Evolutionary conservation across 2,888 invertebrate species (phyloP).

Genomic region (Odontothrips loti): DNA sequence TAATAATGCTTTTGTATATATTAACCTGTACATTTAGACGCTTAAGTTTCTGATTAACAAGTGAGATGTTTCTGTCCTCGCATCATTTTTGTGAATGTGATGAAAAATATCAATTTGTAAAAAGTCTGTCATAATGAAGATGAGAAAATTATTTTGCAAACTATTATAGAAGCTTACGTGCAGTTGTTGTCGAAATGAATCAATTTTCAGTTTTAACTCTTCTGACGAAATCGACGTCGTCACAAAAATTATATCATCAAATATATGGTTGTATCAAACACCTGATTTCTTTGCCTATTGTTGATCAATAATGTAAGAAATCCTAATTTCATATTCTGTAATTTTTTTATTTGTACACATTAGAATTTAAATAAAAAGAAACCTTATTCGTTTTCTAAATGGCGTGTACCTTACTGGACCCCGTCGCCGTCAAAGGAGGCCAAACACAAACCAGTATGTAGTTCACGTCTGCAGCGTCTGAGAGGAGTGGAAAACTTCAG

Average conservation of each 20-base stretch:
- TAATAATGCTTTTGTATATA: neutral
- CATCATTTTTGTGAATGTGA: constrained; percentile 7
- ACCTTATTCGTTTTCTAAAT: constrained; percentile 7
- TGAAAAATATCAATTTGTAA: constrained; percentile 21
- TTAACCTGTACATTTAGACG: neutral
- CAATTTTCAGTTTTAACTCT: neutral
- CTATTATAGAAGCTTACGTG: neutral
- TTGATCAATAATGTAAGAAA: neutral
- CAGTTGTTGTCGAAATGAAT: neutral
- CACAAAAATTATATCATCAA: neutral
- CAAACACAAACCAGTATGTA: no score
- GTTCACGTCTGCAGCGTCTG: no score
- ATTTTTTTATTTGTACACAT: constrained; percentile 2
- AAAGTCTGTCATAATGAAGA: neutral
- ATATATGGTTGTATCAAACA: neutral
- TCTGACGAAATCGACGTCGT: neutral
- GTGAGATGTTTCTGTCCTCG: constrained; percentile 6
- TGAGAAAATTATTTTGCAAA: neutral
- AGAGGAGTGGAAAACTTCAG: no score
- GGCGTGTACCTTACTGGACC: no score
- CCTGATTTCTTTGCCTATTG: neutral
- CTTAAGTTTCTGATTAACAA: neutral
- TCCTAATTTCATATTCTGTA: neutral
- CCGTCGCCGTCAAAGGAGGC: no score
- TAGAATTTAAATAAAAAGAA: neutral